Conservation (phyloP, 2,113 vertebrate genomes). For the Gymnorhina tibicen region DNA sequence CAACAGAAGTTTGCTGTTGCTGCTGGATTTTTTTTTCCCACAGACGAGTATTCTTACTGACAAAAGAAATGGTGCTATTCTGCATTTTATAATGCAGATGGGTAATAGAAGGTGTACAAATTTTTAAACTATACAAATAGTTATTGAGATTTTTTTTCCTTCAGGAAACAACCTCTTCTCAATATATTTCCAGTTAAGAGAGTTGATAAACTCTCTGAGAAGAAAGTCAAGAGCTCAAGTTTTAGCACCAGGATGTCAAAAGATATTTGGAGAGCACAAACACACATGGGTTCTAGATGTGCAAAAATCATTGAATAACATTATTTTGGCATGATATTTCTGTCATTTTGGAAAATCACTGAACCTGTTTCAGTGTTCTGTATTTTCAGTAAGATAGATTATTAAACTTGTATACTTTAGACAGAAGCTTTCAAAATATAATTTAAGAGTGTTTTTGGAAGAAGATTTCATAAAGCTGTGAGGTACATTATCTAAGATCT, state of each 20-base stretch:
- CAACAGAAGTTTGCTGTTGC: not conserved
- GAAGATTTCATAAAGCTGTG: not conserved
- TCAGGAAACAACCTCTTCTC: not conserved
- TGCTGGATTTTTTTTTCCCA: not conserved
- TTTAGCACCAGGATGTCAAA: not conserved
- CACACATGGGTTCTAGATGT: not conserved
- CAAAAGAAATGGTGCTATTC: not conserved
- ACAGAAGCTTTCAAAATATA: not conserved
- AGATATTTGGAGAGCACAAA: not conserved
- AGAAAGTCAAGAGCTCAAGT: not conserved
- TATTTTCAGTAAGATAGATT: not conserved
- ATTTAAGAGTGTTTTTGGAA: not conserved
- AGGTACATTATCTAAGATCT: not conserved
- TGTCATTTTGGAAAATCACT: not conserved
- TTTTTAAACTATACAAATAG: not conserved
- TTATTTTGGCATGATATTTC: not conserved
- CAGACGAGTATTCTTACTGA: not conserved
- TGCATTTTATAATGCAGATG: not conserved
- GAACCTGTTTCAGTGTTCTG: not conserved
- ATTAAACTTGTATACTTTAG: not conserved
- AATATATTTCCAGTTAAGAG: not conserved
- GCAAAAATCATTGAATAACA: not conserved
- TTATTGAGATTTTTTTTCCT: not conserved
- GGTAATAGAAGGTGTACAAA: not conserved
- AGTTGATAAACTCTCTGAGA: not conserved